Evolutionary conservation across 2,888 invertebrate genomes (phyloP).

Genomic region (Pyrgus malvae): DNA sequence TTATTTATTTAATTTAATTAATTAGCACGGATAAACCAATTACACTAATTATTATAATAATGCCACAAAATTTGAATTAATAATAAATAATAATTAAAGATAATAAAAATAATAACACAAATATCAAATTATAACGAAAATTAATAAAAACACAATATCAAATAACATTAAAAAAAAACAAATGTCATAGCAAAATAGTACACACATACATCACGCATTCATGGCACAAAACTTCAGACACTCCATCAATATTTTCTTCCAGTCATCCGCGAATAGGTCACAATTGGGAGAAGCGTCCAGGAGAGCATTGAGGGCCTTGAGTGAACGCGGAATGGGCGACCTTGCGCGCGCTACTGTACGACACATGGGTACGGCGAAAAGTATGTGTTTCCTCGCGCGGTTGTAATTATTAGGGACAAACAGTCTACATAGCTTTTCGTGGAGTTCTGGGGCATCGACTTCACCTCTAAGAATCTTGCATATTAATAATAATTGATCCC

Average conservation of each 20-base stretch:
- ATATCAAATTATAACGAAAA: too few relatives aligned
- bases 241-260: neutral
- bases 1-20: too few relatives aligned
- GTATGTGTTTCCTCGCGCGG: neutral
- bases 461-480: conserved; percentile 3
- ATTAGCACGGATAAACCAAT: too few relatives aligned
- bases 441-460: neutral
- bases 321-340: conserved; percentile 9
- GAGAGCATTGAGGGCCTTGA: conserved; percentile 5
- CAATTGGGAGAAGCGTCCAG: neutral
- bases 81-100: too few relatives aligned
- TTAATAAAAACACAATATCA: too few relatives aligned
- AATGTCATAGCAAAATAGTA: neutral
- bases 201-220: neutral
- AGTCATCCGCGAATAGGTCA: neutral
- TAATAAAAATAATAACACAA: neutral
- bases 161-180: neutral
- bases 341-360: neutral
- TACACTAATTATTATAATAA: too few relatives aligned
- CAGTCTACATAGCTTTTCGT: neutral
- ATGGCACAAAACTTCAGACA: neutral
- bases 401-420: neutral
- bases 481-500: neutral
- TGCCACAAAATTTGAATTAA: too few relatives aligned
- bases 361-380: neutral